Evolutionary conservation across 2,113 vertebrate genomes (phyloP).

Genomic region (Corvus moneduloides): DNA sequence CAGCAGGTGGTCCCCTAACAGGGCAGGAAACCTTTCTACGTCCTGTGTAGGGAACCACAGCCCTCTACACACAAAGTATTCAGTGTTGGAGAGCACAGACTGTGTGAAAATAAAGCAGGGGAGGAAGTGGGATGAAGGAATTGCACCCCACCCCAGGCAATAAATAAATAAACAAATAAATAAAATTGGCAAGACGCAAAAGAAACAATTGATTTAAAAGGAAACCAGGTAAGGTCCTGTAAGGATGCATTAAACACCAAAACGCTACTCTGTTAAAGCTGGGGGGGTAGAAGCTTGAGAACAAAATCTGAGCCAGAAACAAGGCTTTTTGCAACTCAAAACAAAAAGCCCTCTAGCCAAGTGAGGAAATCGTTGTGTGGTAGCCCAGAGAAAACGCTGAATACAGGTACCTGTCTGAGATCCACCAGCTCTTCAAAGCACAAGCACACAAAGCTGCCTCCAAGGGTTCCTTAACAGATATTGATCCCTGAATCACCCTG

Average conservation of each 20-base stretch:
- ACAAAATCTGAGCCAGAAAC: neutral
- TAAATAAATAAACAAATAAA: neutral
- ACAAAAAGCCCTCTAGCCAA: neutral
- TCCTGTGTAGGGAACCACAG: neutral
- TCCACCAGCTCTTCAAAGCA: neutral
- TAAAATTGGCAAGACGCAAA: neutral
- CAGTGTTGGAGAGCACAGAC: neutral
- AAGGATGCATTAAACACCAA: neutral
- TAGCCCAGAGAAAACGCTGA: neutral
- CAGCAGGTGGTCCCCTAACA: neutral
- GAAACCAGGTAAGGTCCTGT: neutral
- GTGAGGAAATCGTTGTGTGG: neutral
- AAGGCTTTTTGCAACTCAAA: neutral
- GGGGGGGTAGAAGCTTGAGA: neutral
- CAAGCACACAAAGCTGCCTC: neutral
- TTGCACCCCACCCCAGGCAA: fast-evolving
- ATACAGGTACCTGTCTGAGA: neutral
- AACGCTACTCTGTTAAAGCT: fast-evolving
- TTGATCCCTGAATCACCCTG: neutral
- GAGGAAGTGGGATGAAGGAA: neutral
- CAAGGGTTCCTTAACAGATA: neutral
- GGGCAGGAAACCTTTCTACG: neutral
- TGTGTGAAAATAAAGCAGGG: neutral
- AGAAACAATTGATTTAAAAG: neutral
- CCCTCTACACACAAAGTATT: neutral